Conservation (phyloP, 2,797 vertebrate genomes). For the Syncerus caffer region DNA sequence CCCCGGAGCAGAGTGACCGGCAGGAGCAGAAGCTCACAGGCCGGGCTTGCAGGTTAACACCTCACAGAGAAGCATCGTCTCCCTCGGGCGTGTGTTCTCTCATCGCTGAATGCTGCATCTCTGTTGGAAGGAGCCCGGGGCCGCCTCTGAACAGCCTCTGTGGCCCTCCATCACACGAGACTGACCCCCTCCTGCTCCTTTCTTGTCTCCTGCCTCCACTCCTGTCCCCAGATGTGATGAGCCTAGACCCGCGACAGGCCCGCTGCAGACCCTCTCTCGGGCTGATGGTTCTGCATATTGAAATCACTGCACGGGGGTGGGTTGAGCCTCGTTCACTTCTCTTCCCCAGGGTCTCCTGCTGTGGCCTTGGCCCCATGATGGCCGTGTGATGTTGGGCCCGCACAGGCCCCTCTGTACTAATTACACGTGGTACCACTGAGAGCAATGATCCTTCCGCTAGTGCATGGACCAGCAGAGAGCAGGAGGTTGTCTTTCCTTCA, state of each 20-base stretch:
- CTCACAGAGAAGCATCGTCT: neutral
- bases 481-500: neutral
- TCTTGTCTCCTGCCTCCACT: neutral
- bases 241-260: neutral
- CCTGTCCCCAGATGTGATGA: neutral
- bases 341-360: neutral
- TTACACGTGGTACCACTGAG: too few species aligned
- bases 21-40: neutral
- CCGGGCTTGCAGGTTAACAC: neutral
- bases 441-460: neutral
- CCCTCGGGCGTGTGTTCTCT: neutral
- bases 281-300: neutral
- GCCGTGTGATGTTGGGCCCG: neutral
- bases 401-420: neutral
- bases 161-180: fast-evolving
- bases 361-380: neutral
- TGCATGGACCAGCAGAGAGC: neutral
- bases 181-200: neutral
- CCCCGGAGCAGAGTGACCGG: neutral
- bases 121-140: neutral
- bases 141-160: neutral
- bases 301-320: neutral
- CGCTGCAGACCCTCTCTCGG: neutral
- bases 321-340: neutral
- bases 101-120: too few species aligned